Percentiles rank a stretch among this genome's conserved stretches.
Conservation (phyloP, 2,888 invertebrate species). For the Empis livida region DNA sequence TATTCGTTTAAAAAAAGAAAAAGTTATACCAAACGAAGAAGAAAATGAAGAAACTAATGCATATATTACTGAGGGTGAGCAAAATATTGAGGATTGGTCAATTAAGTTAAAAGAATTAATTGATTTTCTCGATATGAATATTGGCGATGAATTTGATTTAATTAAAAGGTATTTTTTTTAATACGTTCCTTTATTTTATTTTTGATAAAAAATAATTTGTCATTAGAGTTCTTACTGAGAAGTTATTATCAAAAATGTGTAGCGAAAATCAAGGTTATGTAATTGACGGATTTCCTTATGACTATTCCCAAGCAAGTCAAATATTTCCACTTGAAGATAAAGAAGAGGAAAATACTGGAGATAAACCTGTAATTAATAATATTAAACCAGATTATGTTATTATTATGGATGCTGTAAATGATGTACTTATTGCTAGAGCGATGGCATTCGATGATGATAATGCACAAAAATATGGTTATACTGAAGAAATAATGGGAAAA, state of each 20-base stretch:
- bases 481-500: slow-evolving; percentile 11
- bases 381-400: slow-evolving; percentile 12
- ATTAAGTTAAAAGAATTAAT: no score
- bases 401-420: slow-evolving; percentile 12
- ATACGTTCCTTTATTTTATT: no score
- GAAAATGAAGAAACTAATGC: slow-evolving; percentile 11
- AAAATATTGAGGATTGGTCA: no score
- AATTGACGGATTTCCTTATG: slow-evolving; percentile 15
- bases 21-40: slow-evolving; percentile 33
- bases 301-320: slow-evolving; percentile 10
- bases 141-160: no score
- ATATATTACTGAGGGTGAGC: no score
- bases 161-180: no score
- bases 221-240: slow-evolving; percentile 3
- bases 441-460: slow-evolving; percentile 5
- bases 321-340: slow-evolving; percentile 8
- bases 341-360: not conserved
- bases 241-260: slow-evolving; percentile 10
- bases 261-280: slow-evolving; percentile 16
- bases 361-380: not conserved
- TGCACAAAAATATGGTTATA: slow-evolving; percentile 8
- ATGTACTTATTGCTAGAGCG: slow-evolving; percentile 12
- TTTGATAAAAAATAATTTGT: no score
- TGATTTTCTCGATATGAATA: no score
- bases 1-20: slow-evolving; percentile 30